Evolutionary conservation across 2,113 vertebrate species (phyloP), one percentile per base, ranked within the genome.

Genomic region (Terrapene triunguis): DNA sequence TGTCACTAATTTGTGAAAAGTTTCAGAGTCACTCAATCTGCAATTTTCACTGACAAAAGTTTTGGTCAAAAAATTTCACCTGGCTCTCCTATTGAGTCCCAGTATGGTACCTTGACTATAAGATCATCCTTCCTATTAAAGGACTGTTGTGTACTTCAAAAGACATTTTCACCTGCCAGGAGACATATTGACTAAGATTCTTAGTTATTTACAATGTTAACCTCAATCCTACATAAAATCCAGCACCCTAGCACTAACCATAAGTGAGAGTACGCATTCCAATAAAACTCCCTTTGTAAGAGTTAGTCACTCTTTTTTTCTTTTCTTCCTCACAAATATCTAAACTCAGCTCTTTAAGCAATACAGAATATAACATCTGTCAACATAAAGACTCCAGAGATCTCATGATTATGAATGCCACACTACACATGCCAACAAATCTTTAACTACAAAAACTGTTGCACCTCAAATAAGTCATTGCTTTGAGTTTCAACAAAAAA

Each of bases 241-340:
- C 32, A 87, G 42, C 42, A 0, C 54, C 3, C 19, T 89, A 32
- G 50, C 57, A 59, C 1, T 50, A 25, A 2, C 1, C 55, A 72
- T 50, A 79, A 6, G 10, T 82, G 6, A 4, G 3, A 72, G 82
- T 29, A 38, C 3, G 72, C 79, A 55, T 8, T 76, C 14, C 42
- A 51, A 6, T 82, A 88, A 93, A 93, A 92, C 42, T 27, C 1
- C 78, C 8, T 79, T 21, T 87, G 54, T 32, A 87, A 85, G 84
- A 74, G 27, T 55, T 47, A 51, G 12, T 76, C 14, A 35, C 32
- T 88, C 2, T 0, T 74, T 89, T 47, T 91, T 84, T 35, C 8
- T 85, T 89, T 82, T 82, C 22, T 38, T 32, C 53, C 24, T 84
- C 84, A 69, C 10, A 82, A 87, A 85, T 38, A 79, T 59, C n/a